phyloP scores from a whole-genome alignment of 2,113 vertebrate species.

The Cyphomyrus plagiostoma region DNA sequence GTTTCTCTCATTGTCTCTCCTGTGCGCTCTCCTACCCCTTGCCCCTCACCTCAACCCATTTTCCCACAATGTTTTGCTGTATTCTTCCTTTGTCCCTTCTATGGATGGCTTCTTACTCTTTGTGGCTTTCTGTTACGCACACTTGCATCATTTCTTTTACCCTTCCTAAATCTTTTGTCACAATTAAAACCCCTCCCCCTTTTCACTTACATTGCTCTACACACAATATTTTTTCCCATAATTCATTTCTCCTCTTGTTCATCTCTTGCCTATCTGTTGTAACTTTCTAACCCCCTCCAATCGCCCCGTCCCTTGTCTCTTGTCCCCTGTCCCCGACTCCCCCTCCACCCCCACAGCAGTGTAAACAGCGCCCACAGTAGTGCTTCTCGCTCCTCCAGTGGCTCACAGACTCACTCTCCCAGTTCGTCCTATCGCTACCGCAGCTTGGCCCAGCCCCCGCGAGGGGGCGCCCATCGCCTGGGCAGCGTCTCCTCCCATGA shows the following conservation, averaged over 20 bases:
- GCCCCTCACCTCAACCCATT: background rate
- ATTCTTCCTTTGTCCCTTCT: background rate
- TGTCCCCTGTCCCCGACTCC: background rate
- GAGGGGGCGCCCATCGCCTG: slow-evolving; percentile 77
- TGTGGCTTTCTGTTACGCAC: background rate
- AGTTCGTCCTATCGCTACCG: slow-evolving; percentile 84
- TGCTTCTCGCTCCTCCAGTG: slow-evolving; percentile 58
- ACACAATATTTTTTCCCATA: background rate
- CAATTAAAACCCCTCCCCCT: background rate
- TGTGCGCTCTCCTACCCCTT: slow-evolving; percentile 37
- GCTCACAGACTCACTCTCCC: slow-evolving; percentile 46
- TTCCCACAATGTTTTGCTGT: background rate
- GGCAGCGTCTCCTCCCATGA: slow-evolving; percentile 97
- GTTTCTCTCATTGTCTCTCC: slow-evolving; percentile 50
- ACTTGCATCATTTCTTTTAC: background rate
- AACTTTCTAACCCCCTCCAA: background rate
- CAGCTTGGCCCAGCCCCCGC: slow-evolving; percentile 85
- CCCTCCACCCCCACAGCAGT: slow-evolving; percentile 49
- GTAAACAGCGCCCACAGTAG: slow-evolving; percentile 66
- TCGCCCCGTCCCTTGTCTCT: no score
- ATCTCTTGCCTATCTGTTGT: background rate
- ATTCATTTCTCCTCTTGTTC: background rate
- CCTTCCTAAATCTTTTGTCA: background rate
- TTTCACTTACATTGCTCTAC: background rate
- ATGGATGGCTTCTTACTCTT: background rate